Conservation (phyloP, 2,888 invertebrate genomes). For the Ephialtes manifestator region DNA sequence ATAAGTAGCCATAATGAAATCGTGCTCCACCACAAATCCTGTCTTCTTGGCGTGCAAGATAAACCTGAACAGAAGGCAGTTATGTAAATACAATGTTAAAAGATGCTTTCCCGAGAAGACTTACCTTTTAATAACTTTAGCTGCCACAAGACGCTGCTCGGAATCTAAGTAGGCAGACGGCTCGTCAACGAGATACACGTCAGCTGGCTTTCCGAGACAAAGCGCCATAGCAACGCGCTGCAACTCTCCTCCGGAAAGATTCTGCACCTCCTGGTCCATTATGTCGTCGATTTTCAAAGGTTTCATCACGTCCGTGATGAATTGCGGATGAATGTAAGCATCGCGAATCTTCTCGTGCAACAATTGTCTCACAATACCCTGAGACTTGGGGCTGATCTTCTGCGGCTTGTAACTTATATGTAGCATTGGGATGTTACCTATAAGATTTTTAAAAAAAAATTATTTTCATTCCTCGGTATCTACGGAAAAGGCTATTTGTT, state of each 20-base stretch:
- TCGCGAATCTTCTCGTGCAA: constrained; percentile 99
- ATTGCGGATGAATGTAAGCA: constrained; percentile 99
- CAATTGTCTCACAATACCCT: constrained; percentile 96
- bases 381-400: constrained; percentile 99
- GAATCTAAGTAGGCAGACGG: constrained; percentile 99
- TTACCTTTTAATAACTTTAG: constrained; percentile 99
- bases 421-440: constrained; percentile 93
- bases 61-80: constrained; percentile 88
- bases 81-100: not conserved
- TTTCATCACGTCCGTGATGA: constrained; percentile 99
- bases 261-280: constrained; percentile 99
- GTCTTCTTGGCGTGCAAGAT: constrained; percentile 99
- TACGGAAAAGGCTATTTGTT: not conserved
- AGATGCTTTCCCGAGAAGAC: not conserved
- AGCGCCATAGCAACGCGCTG: constrained; percentile 98
- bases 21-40: constrained; percentile 99
- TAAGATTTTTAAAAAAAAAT: constrained; percentile 12
- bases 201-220: constrained; percentile 99
- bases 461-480: not conserved
- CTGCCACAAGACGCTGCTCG: constrained; percentile 99
- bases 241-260: constrained; percentile 99
- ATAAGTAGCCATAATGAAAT: constrained; percentile 99
- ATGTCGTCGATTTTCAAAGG: constrained; percentile 98
- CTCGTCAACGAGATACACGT: constrained; percentile 99
- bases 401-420: constrained; percentile 99